Base-by-base conservation (phyloP, 1,140 invertebrate genomes). In the Drosophila lini region DNA sequence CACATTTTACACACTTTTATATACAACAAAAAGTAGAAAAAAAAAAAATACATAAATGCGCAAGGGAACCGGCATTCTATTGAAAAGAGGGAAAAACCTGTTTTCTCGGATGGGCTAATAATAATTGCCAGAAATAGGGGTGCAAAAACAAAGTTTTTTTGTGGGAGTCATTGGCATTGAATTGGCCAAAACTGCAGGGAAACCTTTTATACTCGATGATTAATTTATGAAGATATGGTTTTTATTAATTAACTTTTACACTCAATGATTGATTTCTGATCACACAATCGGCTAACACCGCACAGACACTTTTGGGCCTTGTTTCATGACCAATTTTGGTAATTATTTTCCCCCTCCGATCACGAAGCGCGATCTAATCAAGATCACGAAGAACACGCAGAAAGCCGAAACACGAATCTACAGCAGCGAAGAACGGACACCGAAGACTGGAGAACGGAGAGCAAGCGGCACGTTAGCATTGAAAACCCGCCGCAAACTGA, bases 401-500 rank as follows among this genome's bases (percentile, higher is more conserved):
- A 77, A 62, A 32, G 44, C 41, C 34, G 16, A 68, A 40, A 48
- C 36, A 45, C 42, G 16, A 22, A 42, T 34, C 36, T 38, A 57
- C 45, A 41, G 52, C 41, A 40, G 42, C 3, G 32, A 31, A 22
- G 11, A 62, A 56, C 67, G 19, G 1, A 31, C 22, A 62, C 38
- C 58, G 63, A 5, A 28, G 25, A 28, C 25, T 28, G 25, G 16
- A 38, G 19, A 56, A 16, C 67, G 67, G 44, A 64, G 59, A 77
- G 71, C 58, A 53, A 69, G 38, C 82, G 79, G 70, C 82, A 61
- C 81, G 74, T 67, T 83, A 78, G 74, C 82, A 81, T 86, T 86
- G 82, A 81, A 86, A 81, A 79, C 82, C 70, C 82, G 82, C 60
- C 78, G 80, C 77, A 76, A 78, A 88, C 83, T 88, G 64, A 86